Evolutionary conservation across 2,113 vertebrate genomes (phyloP).

Genomic region (Arenaria interpres): DNA sequence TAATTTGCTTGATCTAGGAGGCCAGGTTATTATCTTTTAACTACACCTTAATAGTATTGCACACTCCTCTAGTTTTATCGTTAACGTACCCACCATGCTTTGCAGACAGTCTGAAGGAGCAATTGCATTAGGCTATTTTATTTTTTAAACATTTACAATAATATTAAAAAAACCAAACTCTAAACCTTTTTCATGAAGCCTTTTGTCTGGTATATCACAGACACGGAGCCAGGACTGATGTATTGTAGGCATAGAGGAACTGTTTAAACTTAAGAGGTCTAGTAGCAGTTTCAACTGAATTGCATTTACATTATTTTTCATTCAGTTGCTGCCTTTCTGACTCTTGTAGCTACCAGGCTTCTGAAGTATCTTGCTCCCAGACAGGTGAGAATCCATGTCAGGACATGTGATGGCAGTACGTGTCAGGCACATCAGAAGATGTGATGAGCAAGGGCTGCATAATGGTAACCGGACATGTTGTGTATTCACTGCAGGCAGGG

Average conservation of each 20-base stretch:
- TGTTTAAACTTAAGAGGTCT: not conserved
- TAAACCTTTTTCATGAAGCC: not conserved
- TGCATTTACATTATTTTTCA: not conserved
- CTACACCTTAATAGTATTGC: not conserved
- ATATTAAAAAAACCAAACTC: accelerated
- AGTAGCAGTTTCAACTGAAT: not conserved
- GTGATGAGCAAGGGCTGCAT: not conserved
- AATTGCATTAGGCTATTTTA: not conserved
- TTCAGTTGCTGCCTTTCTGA: not conserved
- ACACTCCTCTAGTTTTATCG: not conserved
- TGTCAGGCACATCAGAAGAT: not conserved
- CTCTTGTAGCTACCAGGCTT: not conserved
- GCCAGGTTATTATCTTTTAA: not conserved
- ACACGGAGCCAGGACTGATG: not conserved
- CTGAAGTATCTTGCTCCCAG: not conserved
- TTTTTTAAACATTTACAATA: not conserved
- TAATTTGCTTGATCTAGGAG: not conserved
- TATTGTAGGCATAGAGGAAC: not conserved
- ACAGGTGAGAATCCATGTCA: not conserved
- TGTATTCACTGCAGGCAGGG: accelerated
- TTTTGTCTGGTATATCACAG: not conserved
- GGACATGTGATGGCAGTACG: not conserved
- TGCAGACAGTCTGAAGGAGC: not conserved
- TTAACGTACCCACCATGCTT: not conserved
- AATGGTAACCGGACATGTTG: not conserved